Evolutionary conservation across 2,888 invertebrate species (phyloP), one percentile per base, ranked within the genome.

Genomic region (Diaperis boleti): DNA sequence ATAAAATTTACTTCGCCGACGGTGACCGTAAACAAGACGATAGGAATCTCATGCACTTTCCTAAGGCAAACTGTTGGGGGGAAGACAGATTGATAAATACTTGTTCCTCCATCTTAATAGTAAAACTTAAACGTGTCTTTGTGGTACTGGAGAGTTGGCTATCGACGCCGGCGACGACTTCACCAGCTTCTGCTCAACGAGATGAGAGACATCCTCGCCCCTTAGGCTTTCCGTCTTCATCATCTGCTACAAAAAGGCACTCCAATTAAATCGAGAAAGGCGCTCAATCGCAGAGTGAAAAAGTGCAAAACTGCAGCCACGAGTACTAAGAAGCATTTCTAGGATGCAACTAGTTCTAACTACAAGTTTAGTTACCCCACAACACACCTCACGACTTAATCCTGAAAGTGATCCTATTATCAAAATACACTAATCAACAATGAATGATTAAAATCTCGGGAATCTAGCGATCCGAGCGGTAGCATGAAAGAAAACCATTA

Each of bases 201-300:
- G 87, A 86, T 69, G 64, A 64, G 60, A 88, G 82, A 81, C 88
- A 88, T 75, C 88, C 88, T 85, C 87, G 84, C 82, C 87, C 86
- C 83, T 87, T 85, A 78, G 85, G 83, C 79, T 83, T 80, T 81
- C 83, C 81, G 78, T 85, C 82, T 83, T 87, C 87, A 82, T 86
- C 85, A 81, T 87, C 88, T 85, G 65, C 39, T 26, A 45, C 8
- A 39, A 22, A 10, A 42, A 17, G n/a, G 1, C 41, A 8, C 1
- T 5, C 13, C 82, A 62, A 77, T 50, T 20, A 31, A 55, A 26
- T 26, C 26, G 39, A n/a, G 49, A 18, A 44, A 37, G 20, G 3
- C 10, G 1, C 11, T 22, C 13, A n/a, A 44, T n/a, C 17, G 33
- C 17, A 42, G 10, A 31, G 20, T 42, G 18, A 42, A 42, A 22